These are phyloP conservation scores for sheep (Ovis aries) DNA, from an alignment of 2,113 vertebrate species.

Conservation along the genomic window ARS-UI_Ramb_v3.0 NC_056058.1:41450001-41450500, in stretches of 20 bases:
- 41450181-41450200: not conserved
- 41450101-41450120: not conserved
- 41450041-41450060: not conserved
- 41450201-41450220: not conserved
- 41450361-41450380: not conserved
- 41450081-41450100: not conserved
- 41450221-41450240: no score
- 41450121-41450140: not conserved
- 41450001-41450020: not conserved
- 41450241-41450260: not conserved
- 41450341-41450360: not conserved
- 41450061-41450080: not conserved
- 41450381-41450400: not conserved
- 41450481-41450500: not conserved
- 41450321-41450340: not conserved
- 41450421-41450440: not conserved
- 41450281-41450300: not conserved
- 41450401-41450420: not conserved
- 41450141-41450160: no score
- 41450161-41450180: accelerated
- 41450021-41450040: not conserved
- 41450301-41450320: not conserved
- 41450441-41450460: not conserved
- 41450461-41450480: not conserved
- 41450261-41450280: not conserved